These are phyloP conservation scores for Eupristina koningsbergeri DNA, from an alignment of 1,140 invertebrate species.

Conservation along the genomic window DNA sequence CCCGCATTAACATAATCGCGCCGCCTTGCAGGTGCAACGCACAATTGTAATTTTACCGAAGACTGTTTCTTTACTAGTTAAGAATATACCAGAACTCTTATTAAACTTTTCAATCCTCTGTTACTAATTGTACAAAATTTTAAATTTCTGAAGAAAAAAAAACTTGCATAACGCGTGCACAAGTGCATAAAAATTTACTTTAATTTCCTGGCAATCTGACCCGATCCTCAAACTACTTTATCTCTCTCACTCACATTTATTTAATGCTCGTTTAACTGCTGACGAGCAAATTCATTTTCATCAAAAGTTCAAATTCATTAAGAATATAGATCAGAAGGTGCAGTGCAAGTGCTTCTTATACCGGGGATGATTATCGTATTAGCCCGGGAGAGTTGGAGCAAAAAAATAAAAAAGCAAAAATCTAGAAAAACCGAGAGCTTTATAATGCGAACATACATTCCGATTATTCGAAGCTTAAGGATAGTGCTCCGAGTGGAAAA, in stretches of 20 bases:
- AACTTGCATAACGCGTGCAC: background rate
- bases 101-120: background rate
- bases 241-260: too few species aligned
- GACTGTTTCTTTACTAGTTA: background rate
- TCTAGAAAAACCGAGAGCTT: background rate
- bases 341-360: too few species aligned
- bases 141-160: background rate
- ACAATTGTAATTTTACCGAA: background rate
- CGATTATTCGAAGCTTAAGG: background rate
- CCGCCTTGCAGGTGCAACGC: background rate
- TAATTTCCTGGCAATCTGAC: background rate
- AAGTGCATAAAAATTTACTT: background rate
- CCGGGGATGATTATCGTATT: background rate
- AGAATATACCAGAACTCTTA: background rate
- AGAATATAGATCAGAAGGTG: too few species aligned
- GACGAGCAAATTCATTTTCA: too few species aligned
- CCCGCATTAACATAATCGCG: constrained; percentile 3
- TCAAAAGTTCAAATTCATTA: too few species aligned
- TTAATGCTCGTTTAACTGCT: too few species aligned
- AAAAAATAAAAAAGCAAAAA: too few species aligned
- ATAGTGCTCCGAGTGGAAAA: background rate
- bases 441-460: background rate
- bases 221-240: background rate
- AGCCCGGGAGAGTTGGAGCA: background rate
- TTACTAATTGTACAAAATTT: background rate